Base-by-base conservation (phyloP, 64 coral and sea anemone genomes). In the Astreopora myriophthalma region DNA sequence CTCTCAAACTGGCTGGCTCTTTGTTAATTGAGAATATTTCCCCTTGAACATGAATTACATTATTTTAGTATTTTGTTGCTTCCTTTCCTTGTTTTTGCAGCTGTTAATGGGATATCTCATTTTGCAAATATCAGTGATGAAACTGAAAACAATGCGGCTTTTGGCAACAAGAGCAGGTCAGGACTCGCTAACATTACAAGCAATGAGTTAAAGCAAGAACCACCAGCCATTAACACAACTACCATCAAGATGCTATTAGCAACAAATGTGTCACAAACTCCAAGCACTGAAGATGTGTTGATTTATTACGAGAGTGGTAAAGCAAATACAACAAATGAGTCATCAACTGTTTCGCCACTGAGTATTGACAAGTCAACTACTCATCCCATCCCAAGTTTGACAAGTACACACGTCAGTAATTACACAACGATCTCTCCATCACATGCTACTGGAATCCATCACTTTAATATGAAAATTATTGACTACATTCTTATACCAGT, bases 401-500 rank as follows among this genome's bases (percentile, higher is more conserved):
- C 70, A 20, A 37, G n/a, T n/a, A n/a, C 70, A 35, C 32, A 37
- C 37, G 70, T 38, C 37, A 19, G 34, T 11, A 39, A 83, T 38
- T 11, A 83, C 1, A 64, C 33, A 37, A 83, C 79, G 8, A 30
- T 33, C 10, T 64, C 57, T 1, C 55, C 79, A 37, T 55, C 75
- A 37, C 55, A 36, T 37, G 6, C 1, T 25, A 5, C 1, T 64
- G 16, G 5, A 0, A 65, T 31, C 0, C 79, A 79, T 79, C 63
- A 62, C 11, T 63, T 51, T 74, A 79, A 32, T 9, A 3, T 16
- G 19, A 48, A 79, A 42, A 79, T 89, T 33, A 57, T 89, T 79
- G 30, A 69, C 27, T 89, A 89, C 44, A 49, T 68, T 34, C 29
- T 89, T 2, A 89, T 89, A 78, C 87, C 87, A 32, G 27, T 67